Evolutionary conservation across 2,797 vertebrate genomes (phyloP).

Genomic region (Muraenolepis orangiensis): DNA sequence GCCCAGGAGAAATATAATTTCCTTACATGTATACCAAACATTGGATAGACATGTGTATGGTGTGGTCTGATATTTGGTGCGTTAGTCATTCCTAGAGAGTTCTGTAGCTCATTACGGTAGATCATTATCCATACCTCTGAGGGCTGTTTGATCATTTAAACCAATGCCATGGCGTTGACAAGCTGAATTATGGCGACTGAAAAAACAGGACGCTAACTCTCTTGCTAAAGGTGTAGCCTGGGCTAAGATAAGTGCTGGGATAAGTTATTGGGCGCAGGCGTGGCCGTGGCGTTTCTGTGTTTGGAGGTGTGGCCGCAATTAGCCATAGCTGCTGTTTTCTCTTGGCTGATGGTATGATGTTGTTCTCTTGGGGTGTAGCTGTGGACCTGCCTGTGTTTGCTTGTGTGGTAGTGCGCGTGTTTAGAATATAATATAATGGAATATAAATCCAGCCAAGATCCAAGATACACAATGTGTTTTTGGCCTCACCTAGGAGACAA

Average conservation of each 20-base stretch:
- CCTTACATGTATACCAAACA: no score
- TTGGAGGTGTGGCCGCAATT: no score
- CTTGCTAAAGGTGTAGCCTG: background rate
- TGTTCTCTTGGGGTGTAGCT: background rate
- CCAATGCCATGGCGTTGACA: slow-evolving; percentile 41
- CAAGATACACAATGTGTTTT: background rate
- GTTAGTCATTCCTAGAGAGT: no score
- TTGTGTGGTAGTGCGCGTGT: background rate
- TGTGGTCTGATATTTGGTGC: no score
- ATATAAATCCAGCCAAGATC: background rate
- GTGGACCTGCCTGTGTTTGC: background rate
- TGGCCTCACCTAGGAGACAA: background rate
- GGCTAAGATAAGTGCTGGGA: background rate
- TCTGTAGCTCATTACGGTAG: no score
- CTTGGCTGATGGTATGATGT: background rate
- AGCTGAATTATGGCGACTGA: slow-evolving; percentile 34
- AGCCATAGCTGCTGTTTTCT: background rate
- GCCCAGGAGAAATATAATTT: no score
- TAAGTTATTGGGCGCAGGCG: background rate
- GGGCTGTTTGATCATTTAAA: slow-evolving; percentile 51
- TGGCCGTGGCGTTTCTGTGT: background rate
- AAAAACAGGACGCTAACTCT: background rate
- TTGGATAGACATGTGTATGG: no score
- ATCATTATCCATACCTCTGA: slow-evolving; percentile 49
- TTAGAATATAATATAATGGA: background rate